Percentiles rank a stretch among this genome's conserved stretches.
phyloP scores from a whole-genome alignment of 92 coral and sea anemone species.

The Parazoanthus atlanticus region DNA sequence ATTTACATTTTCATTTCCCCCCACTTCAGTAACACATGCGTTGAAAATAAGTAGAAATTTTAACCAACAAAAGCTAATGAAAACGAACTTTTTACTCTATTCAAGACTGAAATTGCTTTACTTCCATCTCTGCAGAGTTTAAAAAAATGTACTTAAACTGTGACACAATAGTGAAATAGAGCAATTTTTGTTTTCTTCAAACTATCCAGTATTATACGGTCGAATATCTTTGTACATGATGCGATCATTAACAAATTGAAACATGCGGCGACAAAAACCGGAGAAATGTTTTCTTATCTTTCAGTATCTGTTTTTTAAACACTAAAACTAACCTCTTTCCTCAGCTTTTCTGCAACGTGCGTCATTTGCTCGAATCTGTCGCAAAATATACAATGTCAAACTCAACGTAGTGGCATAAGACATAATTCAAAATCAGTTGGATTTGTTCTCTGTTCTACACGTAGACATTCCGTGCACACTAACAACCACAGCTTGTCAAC shows the following conservation, averaged over 20 bases:
- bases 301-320: neutral
- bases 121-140: too few species aligned
- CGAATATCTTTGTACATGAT: neutral
- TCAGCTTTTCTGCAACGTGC: conserved; percentile 83
- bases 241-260: neutral
- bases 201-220: too few species aligned
- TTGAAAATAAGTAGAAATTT: too few species aligned
- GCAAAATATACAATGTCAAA: neutral
- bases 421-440: neutral
- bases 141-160: too few species aligned
- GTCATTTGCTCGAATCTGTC: conserved; percentile 85
- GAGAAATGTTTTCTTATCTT: neutral
- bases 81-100: too few species aligned
- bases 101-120: too few species aligned
- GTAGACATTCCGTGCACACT: neutral
- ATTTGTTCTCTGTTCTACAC: neutral
- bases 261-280: neutral
- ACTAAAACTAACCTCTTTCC: conserved; percentile 71
- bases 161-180: too few species aligned
- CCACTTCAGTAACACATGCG: too few species aligned
- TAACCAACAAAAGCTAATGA: too few species aligned
- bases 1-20: too few species aligned
- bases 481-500: neutral
- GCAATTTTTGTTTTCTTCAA: too few species aligned
- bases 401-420: neutral